Percentiles rank a stretch among this genome's conserved stretches.
These are phyloP conservation scores for Lamprotornis superbus DNA, from an alignment of 2,113 vertebrate genomes.

Conservation along the genomic window DNA sequence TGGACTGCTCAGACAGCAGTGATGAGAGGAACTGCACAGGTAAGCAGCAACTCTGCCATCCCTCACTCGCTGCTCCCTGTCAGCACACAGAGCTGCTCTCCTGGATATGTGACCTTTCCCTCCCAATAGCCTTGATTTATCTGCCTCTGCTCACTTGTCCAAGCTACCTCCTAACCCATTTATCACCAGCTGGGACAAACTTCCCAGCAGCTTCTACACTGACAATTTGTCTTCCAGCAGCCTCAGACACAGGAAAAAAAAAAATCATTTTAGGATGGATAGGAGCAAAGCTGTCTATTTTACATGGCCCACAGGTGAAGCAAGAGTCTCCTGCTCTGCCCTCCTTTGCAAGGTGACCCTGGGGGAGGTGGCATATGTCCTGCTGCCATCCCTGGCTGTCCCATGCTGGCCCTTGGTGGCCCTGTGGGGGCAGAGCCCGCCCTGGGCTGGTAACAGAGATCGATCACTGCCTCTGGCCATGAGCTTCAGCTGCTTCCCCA, in stretches of 20 bases:
- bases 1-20: conserved; percentile 93
- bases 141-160: neutral
- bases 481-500: neutral
- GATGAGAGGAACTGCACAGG: conserved; percentile 90
- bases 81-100: neutral
- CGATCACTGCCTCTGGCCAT: neutral
- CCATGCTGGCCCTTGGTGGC: neutral
- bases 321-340: neutral
- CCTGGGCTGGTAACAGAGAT: neutral
- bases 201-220: neutral
- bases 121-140: neutral
- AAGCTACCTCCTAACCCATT: neutral
- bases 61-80: neutral
- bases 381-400: neutral
- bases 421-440: neutral
- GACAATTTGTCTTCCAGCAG: neutral
- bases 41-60: conserved; percentile 37
- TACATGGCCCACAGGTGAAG: neutral
- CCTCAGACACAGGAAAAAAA: neutral
- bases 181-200: neutral
- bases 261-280: neutral
- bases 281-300: neutral
- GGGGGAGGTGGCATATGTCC: fast-evolving
- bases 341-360: neutral
- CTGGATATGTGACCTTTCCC: neutral